A percentile compares a stretch with the other conserved stretches of the same genome.
These are phyloP conservation scores for Pararge aegeria DNA, from an alignment of 1,140 invertebrate species.

Conservation along the genomic window DNA sequence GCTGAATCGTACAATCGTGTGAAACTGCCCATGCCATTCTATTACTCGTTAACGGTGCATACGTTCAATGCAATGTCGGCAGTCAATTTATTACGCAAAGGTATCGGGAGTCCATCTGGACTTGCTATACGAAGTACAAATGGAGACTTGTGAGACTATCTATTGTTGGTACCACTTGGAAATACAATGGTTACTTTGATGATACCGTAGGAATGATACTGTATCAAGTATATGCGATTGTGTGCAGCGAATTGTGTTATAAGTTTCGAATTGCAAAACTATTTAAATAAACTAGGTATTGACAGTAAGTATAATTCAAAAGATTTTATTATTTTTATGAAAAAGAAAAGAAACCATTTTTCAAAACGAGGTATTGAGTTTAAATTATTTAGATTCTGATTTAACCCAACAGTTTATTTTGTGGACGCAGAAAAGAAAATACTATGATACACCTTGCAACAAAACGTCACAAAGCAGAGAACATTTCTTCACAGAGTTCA, in stretches of 20 bases:
- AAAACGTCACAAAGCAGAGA: too few species aligned
- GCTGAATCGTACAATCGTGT: constrained; percentile 20
- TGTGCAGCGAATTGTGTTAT: constrained; percentile 12
- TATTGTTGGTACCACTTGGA: constrained; percentile 25
- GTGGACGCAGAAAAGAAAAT: too few species aligned
- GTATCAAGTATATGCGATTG: constrained; percentile 17
- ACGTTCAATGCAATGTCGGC: constrained; percentile 36
- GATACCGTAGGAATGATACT: constrained; percentile 23
- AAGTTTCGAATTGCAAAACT: constrained; percentile 12
- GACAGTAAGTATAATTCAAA: too few species aligned
- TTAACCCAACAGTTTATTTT: too few species aligned
- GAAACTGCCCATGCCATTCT: constrained; percentile 30
- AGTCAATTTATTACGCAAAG: constrained; percentile 50
- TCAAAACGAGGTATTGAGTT: too few species aligned
- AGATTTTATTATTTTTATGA: too few species aligned
- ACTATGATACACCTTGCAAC: too few species aligned
- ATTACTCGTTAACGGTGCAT: constrained; percentile 44
- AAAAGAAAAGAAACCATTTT: too few species aligned
- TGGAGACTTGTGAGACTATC: constrained; percentile 25
- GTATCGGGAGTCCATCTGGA: constrained; percentile 39
- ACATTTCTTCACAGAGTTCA: too few species aligned
- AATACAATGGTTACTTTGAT: constrained; percentile 34
- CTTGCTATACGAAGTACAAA: constrained; percentile 28
- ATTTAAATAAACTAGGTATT: too few species aligned
- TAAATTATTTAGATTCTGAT: too few species aligned